Percentiles rank a stretch among this genome's conserved stretches.
These are phyloP conservation scores for Drosophila parvula DNA, from an alignment of 1,140 invertebrate genomes.

Conservation along the genomic window DNA sequence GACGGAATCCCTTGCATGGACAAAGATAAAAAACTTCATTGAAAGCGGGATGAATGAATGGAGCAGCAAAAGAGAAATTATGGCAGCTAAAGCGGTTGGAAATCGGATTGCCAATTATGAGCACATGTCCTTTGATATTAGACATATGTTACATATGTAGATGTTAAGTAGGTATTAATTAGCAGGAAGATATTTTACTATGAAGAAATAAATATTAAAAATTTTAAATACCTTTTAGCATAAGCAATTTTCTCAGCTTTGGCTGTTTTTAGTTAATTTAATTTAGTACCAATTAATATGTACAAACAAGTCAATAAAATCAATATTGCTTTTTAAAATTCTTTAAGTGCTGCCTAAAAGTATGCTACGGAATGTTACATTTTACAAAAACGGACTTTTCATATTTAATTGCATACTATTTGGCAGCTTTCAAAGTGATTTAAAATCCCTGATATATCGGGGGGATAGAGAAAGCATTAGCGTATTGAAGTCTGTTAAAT, in stretches of 20 bases:
- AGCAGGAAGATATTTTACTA: neutral
- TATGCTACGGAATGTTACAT: neutral
- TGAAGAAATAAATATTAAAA: too few species aligned
- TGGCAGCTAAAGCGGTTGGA: neutral
- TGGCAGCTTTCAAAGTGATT: too few species aligned
- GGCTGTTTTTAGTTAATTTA: neutral
- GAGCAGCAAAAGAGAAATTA: neutral
- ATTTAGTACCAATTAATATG: too few species aligned
- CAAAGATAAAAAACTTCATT: conserved; percentile 13
- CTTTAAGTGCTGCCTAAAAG: neutral
- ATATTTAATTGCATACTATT: neutral
- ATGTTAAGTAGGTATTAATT: neutral
- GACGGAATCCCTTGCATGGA: conserved; percentile 7
- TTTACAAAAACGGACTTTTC: rapidly evolving
- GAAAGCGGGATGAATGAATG: conserved; percentile 5
- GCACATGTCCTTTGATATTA: neutral
- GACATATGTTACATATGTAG: neutral
- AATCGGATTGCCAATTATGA: conserved; percentile 12
- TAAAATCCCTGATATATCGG: neutral
- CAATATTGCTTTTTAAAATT: neutral
- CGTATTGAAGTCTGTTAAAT: neutral
- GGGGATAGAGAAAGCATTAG: neutral
- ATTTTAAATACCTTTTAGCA: too few species aligned
- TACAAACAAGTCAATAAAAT: too few species aligned
- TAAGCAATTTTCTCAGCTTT: too few species aligned